Conservation (phyloP, 2,113 vertebrate species). For the Nesospiza acunhae region DNA sequence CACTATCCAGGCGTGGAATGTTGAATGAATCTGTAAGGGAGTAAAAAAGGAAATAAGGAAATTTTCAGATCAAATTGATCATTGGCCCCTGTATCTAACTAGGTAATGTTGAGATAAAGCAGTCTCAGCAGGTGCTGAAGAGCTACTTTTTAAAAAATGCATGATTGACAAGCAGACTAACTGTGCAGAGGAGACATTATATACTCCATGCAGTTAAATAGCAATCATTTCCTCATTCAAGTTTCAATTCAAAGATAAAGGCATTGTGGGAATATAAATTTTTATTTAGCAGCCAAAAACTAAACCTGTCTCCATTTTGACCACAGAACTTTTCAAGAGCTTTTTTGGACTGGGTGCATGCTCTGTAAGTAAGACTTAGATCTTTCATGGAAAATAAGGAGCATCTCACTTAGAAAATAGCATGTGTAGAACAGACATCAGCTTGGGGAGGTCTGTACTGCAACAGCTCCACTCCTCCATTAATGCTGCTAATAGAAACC, state of each 20-base stretch:
- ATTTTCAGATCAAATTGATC: neutral
- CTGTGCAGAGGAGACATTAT: neutral
- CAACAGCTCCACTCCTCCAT: neutral
- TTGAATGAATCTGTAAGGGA: constrained; percentile 90
- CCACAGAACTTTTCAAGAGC: neutral
- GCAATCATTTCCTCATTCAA: neutral
- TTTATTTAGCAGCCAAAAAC: neutral
- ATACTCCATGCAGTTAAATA: neutral
- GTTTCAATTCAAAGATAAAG: neutral
- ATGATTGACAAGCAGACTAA: neutral
- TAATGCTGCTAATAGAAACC: neutral
- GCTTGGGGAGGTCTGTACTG: neutral
- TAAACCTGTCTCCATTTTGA: neutral
- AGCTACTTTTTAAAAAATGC: neutral
- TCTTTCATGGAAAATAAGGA: neutral
- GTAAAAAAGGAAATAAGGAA: constrained; percentile 7
- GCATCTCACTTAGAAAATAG: neutral
- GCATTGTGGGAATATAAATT: neutral
- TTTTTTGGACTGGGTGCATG: neutral
- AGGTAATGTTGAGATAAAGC: neutral
- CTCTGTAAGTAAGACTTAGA: neutral
- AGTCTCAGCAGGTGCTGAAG: neutral
- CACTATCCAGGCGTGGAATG: constrained; percentile 86
- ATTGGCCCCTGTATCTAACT: neutral
- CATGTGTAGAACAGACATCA: neutral